A percentile compares a stretch with the other conserved stretches of the same genome.
Conservation (phyloP, 2,888 invertebrate genomes). For the Leucoma salicis region DNA sequence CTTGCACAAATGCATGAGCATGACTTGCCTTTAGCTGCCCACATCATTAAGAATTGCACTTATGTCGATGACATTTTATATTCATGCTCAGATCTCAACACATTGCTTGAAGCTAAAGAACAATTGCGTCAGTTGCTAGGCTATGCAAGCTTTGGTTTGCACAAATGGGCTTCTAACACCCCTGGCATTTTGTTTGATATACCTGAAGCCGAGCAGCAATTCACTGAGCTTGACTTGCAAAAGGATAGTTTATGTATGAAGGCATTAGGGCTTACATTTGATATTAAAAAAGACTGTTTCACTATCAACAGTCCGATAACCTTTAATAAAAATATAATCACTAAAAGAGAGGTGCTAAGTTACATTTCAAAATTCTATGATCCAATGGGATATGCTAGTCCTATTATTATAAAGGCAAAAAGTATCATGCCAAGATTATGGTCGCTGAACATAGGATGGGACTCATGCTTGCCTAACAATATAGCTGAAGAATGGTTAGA, state of each 20-base stretch:
- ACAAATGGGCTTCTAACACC: background rate
- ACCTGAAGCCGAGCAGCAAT: background rate
- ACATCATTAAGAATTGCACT: background rate
- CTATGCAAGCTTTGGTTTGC: background rate
- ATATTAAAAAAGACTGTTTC: too few species aligned
- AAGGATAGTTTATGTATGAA: background rate
- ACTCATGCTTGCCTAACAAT: too few species aligned
- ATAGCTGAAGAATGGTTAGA: too few species aligned
- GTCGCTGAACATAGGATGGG: too few species aligned
- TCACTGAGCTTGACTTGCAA: background rate
- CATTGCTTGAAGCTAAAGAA: background rate
- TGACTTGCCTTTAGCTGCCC: background rate
- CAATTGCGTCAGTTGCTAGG: background rate
- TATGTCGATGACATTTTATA: background rate
- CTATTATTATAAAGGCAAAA: too few species aligned
- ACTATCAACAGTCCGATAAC: too few species aligned
- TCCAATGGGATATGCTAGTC: too few species aligned
- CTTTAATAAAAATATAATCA: too few species aligned
- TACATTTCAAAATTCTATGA: too few species aligned
- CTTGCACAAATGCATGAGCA: background rate
- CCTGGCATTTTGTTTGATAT: background rate
- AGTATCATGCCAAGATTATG: too few species aligned
- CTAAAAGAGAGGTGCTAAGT: too few species aligned
- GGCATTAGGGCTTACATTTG: background rate
- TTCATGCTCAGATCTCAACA: too few species aligned